Conservation (phyloP, 2,797 vertebrate species). For the Hippoglossus hippoglossus region DNA sequence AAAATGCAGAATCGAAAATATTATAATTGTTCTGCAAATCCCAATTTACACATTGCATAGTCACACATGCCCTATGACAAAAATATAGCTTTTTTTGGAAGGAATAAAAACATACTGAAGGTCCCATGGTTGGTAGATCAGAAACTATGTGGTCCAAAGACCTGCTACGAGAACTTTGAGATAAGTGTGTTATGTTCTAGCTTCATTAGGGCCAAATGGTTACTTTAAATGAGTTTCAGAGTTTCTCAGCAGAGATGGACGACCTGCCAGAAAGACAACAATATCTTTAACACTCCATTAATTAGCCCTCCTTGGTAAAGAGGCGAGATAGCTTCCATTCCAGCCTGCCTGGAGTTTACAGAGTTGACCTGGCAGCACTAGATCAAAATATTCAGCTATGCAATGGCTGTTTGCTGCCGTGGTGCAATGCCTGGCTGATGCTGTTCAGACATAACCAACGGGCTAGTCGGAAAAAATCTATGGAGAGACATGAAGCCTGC, state of each 20-base stretch:
- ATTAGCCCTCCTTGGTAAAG: constrained; percentile 32
- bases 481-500: background rate
- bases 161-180: background rate
- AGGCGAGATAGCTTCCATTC: constrained; percentile 5
- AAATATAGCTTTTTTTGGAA: too few relatives aligned
- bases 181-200: background rate
- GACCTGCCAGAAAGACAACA: constrained; percentile 36
- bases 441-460: background rate
- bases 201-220: constrained; percentile 26
- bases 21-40: too few relatives aligned
- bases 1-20: too few relatives aligned
- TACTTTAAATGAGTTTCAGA: background rate
- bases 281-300: constrained; percentile 40
- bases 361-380: constrained; percentile 18
- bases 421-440: constrained; percentile 1
- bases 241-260: constrained; percentile 28
- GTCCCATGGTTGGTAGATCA: background rate
- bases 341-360: constrained; percentile 37
- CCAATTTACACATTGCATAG: too few relatives aligned
- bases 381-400: constrained; percentile 13
- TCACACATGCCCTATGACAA: too few relatives aligned
- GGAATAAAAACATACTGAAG: background rate
- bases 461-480: constrained; percentile 12
- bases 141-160: background rate
- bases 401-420: background rate